A percentile compares a stretch with the other conserved stretches of the same genome.
phyloP scores from a whole-genome alignment of 2,113 vertebrate genomes.

The Halichoerus grypus region DNA sequence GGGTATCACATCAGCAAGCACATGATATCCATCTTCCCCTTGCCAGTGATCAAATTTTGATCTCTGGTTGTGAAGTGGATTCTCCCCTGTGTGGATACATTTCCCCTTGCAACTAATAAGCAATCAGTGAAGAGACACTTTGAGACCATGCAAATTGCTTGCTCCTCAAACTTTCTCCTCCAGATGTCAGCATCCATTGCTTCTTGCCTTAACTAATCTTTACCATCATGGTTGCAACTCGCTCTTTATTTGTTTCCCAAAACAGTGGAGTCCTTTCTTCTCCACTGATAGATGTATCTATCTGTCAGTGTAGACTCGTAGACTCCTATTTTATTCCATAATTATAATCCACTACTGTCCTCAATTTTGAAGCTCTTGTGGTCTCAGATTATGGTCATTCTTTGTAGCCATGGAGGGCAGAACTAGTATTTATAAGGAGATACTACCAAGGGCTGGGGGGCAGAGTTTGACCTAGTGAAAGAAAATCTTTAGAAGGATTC shows the following conservation, averaged over 20 bases:
- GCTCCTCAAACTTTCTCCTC: not conserved
- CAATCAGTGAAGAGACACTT: not conserved
- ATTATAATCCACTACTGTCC: not conserved
- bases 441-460: not conserved
- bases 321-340: not conserved
- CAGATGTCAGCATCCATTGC: not conserved
- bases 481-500: constrained; percentile 1
- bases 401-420: not conserved
- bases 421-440: not conserved
- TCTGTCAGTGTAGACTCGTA: not conserved
- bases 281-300: not conserved
- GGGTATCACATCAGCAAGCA: not conserved
- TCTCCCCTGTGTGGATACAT: too few species aligned
- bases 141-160: not conserved
- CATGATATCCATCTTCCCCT: not conserved
- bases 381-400: not conserved
- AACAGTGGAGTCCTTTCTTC: not conserved
- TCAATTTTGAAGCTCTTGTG: not conserved
- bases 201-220: not conserved
- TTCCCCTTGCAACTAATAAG: not conserved
- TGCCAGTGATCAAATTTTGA: too few species aligned
- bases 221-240: not conserved
- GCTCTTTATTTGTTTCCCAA: not conserved
- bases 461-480: not conserved
- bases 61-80: not conserved